phyloP scores from a whole-genome alignment of 1,140 invertebrate genomes.

The Thaumatotibia leucotreta region DNA sequence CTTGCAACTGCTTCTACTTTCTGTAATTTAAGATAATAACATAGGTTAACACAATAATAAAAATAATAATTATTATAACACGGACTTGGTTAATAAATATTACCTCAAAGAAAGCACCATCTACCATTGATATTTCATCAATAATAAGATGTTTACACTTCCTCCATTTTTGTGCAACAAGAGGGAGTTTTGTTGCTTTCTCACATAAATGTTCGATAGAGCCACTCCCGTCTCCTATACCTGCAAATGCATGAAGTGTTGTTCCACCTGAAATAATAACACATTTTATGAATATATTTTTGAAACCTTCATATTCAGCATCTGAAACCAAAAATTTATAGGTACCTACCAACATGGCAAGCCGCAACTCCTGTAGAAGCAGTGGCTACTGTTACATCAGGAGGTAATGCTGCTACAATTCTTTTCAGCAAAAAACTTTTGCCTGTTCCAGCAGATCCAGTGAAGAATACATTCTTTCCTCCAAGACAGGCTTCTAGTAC shows the following conservation, averaged over 20 bases:
- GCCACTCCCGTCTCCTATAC: slow-evolving; percentile 89
- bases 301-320: background rate
- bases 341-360: slow-evolving; percentile 86
- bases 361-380: slow-evolving; percentile 97
- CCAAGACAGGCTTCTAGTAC: slow-evolving; percentile 86
- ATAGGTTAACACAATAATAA: background rate
- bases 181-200: slow-evolving; percentile 81
- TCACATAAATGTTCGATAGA: slow-evolving; percentile 84
- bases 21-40: slow-evolving; percentile 60
- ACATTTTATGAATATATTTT: background rate
- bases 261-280: slow-evolving; percentile 81
- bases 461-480: slow-evolving; percentile 94
- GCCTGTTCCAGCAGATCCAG: slow-evolving; percentile 96
- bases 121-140: slow-evolving; percentile 98
- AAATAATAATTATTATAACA: background rate
- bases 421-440: slow-evolving; percentile 92
- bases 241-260: slow-evolving; percentile 95
- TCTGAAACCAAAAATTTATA: slow-evolving; percentile 1
- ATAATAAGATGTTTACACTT: slow-evolving; percentile 94
- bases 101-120: slow-evolving; percentile 91
- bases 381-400: slow-evolving; percentile 92
- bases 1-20: slow-evolving; percentile 90
- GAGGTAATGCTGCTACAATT: slow-evolving; percentile 91
- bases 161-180: slow-evolving; percentile 86
- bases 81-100: slow-evolving; percentile 11